Evolutionary conservation across 2,888 invertebrate genomes (phyloP), one percentile per base, ranked within the genome.

Genomic region (Eupelmus urozonus): DNA sequence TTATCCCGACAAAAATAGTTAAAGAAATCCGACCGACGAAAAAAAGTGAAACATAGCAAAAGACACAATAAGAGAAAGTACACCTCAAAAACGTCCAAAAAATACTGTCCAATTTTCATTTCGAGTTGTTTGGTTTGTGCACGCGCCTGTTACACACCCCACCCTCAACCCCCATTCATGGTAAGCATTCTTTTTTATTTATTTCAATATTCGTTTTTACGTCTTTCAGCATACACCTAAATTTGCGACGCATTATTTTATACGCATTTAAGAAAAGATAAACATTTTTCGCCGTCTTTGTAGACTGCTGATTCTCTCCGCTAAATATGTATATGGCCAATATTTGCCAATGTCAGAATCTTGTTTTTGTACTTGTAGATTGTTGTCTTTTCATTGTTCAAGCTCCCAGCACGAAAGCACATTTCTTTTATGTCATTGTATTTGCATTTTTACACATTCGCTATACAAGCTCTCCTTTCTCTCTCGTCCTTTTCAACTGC

Each of bases 41-140:
- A 75, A 79, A 77, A 78, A 67, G 55, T 62, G 70, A 76, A 63
- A 79, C 73, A 55, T 75, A 75, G 49, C 60, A 71, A 73, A 71
- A 77, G 70, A 78, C 29, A 77, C 25, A 81, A 80, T 74, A 76
- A 82, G 77, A 78, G 80, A 82, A 78, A 62, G 76, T 79, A 80
- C 80, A 80, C 73, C 77, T 71, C 84, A 83, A 85, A 85, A 84
- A 82, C 83, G 83, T 82, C 86, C 85, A 84, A 87, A 86, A 83
- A 84, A 85, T 53, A 85, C 86, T 88, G 87, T 85, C 88, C 88
- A 85, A 88, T 89, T 89, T 89, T 89, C 88, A 89, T 89, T 89
- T 89, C 89, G 88, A 89, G 89, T 89, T 89, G 88, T 89, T 89
- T 89, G 89, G 89, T 89, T 89, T 89, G 89, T 89, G 89, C 89